phyloP scores from a whole-genome alignment of 2,888 invertebrate genomes.

The Lydus trimaculatus region DNA sequence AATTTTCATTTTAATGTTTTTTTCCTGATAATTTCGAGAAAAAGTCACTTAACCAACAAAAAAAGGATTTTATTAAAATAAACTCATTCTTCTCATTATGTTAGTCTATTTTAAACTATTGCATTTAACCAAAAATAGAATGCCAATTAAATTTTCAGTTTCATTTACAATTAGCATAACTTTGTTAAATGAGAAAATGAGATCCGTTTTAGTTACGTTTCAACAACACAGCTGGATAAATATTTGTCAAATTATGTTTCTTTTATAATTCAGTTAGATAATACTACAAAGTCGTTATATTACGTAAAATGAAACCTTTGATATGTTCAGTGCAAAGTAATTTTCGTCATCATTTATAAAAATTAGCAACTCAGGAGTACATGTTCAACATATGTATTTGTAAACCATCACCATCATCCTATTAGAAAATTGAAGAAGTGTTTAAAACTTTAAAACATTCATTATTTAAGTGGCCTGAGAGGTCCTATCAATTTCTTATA shows the following conservation, averaged over 20 bases:
- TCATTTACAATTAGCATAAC: not conserved
- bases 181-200: conserved; percentile 5
- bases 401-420: not conserved
- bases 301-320: not conserved
- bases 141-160: conserved; percentile 3
- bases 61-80: not conserved
- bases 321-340: not conserved
- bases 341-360: not conserved
- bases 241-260: not conserved
- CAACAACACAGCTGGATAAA: not conserved
- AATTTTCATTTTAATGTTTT: not conserved
- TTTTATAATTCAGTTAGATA: not conserved
- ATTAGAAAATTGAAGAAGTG: not conserved
- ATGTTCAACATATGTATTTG: not conserved
- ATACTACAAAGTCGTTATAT: not conserved
- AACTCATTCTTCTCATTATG: not conserved
- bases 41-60: not conserved
- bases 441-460: too few species aligned
- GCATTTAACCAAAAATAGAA: conserved; percentile 2
- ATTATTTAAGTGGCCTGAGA: too few species aligned
- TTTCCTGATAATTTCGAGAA: not conserved
- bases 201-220: not conserved
- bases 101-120: not conserved
- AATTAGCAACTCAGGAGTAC: not conserved
- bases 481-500: too few species aligned